Evolutionary conservation across 2,113 vertebrate species (phyloP).

Genomic region (Cheilinus undulatus): DNA sequence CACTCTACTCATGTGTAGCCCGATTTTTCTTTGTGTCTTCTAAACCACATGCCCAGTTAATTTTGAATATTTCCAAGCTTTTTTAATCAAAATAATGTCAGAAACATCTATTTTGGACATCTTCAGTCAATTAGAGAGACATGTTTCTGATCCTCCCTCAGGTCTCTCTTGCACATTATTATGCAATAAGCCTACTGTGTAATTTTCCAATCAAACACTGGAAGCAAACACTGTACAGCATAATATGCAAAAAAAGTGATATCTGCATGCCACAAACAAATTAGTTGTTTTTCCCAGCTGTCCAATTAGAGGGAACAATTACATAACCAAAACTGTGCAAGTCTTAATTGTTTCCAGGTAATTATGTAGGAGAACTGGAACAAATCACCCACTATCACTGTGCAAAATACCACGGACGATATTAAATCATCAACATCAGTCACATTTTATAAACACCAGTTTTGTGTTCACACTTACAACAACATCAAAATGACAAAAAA

Average conservation of each 20-base stretch:
- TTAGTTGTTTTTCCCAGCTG: slow-evolving; percentile 7
- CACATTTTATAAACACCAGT: not conserved
- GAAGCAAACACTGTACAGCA: not conserved
- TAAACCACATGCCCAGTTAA: too few relatives aligned
- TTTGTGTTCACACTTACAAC: not conserved
- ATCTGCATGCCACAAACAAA: slow-evolving; percentile 16
- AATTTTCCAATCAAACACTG: slow-evolving; percentile 8
- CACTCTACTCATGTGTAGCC: too few relatives aligned
- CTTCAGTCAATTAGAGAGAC: not conserved
- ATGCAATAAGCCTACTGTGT: not conserved
- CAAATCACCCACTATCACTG: not conserved
- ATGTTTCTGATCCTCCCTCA: not conserved
- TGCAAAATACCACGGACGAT: not conserved
- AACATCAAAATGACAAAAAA: not conserved
- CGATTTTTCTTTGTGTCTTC: too few relatives aligned
- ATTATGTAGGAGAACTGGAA: slow-evolving; percentile 5
- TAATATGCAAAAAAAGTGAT: not conserved
- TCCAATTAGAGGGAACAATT: slow-evolving; percentile 49
- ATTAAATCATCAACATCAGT: not conserved
- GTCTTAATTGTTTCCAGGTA: slow-evolving; percentile 28
- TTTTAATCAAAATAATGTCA: not conserved
- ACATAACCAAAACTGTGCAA: slow-evolving; percentile 31
- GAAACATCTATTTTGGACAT: not conserved
- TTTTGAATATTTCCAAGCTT: not conserved
- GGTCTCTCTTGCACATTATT: not conserved